A percentile compares a stretch with the other conserved stretches of the same genome.
These are phyloP conservation scores for Schlechtendalia chinensis DNA, from an alignment of 1,140 invertebrate species.

Conservation along the genomic window DNA sequence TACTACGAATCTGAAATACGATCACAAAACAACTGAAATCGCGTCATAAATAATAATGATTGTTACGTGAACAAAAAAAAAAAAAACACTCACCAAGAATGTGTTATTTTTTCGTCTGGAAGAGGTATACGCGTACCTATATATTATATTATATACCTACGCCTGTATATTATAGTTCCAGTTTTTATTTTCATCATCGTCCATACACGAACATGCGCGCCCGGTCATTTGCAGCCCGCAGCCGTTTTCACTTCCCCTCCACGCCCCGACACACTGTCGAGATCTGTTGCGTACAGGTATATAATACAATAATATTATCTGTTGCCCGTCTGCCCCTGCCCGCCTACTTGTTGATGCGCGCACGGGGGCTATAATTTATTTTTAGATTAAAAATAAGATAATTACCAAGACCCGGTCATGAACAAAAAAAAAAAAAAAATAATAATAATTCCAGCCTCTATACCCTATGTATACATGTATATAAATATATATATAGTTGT, in stretches of 20 bases:
- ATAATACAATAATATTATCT: background rate
- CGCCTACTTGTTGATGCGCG: conserved; percentile 22
- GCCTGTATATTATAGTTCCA: conserved; percentile 4
- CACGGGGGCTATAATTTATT: conserved; percentile 26
- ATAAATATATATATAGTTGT: too few species aligned
- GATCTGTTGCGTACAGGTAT: background rate
- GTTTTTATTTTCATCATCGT: background rate
- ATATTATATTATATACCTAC: background rate
- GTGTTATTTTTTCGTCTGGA: background rate
- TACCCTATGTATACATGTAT: too few species aligned
- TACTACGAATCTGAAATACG: background rate
- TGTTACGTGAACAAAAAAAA: background rate
- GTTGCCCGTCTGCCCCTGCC: background rate
- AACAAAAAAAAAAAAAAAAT: too few species aligned
- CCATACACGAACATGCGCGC: background rate
- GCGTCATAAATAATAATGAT: conserved; percentile 17
- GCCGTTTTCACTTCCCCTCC: background rate
- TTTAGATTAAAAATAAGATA: conserved; percentile 39
- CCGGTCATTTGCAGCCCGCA: conserved; percentile 7
- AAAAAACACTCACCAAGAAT: background rate
- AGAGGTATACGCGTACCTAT: background rate
- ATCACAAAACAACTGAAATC: background rate
- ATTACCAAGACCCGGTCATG: background rate
- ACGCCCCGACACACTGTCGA: background rate
- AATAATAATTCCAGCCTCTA: background rate